A percentile compares a stretch with the other conserved stretches of the same genome.
These are phyloP conservation scores for Eubasilissa regina DNA, from an alignment of 1,140 invertebrate species.

Conservation along the genomic window DNA sequence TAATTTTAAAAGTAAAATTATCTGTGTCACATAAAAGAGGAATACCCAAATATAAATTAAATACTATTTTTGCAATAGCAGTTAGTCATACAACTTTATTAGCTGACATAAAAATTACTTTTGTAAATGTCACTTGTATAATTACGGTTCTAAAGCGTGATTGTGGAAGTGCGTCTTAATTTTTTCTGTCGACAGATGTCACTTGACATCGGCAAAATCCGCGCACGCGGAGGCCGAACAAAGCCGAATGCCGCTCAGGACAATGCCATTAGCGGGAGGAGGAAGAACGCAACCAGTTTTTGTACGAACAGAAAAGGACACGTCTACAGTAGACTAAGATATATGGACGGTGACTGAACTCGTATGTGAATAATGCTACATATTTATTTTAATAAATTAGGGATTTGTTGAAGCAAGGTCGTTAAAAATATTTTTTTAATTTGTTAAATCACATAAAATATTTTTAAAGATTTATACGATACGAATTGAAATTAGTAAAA, in stretches of 20 bases:
- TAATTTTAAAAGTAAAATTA: too few relatives aligned
- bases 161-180: constrained; percentile 1
- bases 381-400: background rate
- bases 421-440: background rate
- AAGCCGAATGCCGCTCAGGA: background rate
- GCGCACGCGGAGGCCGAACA: background rate
- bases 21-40: too few relatives aligned
- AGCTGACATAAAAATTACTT: too few relatives aligned
- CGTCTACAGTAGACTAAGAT: background rate
- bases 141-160: background rate
- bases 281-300: constrained; percentile 14
- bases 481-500: too few relatives aligned
- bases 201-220: background rate
- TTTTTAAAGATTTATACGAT: too few relatives aligned
- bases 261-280: constrained; percentile 4
- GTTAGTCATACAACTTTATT: too few relatives aligned
- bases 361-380: background rate
- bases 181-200: constrained; percentile 4
- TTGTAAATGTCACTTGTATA: too few relatives aligned
- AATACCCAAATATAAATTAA: too few relatives aligned
- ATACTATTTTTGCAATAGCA: too few relatives aligned
- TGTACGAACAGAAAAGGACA: constrained; percentile 1
- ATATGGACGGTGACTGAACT: background rate
- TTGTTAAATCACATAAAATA: background rate
- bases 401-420: background rate